These are phyloP conservation scores for Cricetomys ansorgei DNA, from an alignment of 2,113 vertebrate genomes.

Conservation along the genomic window DNA sequence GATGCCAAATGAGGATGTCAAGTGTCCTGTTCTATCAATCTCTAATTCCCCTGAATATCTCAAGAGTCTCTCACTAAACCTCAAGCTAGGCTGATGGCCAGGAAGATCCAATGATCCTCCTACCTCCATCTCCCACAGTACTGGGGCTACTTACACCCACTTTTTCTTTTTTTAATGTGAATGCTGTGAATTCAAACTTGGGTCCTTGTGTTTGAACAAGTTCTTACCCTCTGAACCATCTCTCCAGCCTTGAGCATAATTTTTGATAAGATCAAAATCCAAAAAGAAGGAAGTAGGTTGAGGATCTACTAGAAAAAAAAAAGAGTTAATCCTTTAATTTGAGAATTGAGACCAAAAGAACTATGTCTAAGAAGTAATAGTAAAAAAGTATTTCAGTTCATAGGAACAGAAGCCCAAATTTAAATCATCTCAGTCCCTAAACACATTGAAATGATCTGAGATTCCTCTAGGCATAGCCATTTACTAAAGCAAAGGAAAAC, in stretches of 20 bases:
- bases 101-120: not conserved
- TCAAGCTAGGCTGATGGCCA: not conserved
- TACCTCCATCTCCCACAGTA: not conserved
- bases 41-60: not conserved
- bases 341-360: not conserved
- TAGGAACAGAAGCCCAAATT: not conserved
- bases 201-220: not conserved
- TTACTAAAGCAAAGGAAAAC: not conserved
- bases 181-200: not conserved
- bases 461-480: not conserved
- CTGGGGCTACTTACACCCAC: not conserved
- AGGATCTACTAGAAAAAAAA: not conserved
- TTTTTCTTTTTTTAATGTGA: not conserved
- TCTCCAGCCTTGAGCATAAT: not conserved
- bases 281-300: not conserved
- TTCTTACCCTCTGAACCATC: not conserved
- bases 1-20: not conserved
- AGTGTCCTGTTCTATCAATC: not conserved
- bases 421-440: constrained; percentile 26
- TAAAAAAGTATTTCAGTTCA: constrained; percentile 27
- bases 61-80: not conserved
- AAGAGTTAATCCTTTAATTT: not conserved
- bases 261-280: not conserved
- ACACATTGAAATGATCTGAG: not conserved
- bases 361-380: not conserved